These are phyloP conservation scores for Amblyjoppa proteus DNA, from an alignment of 2,888 invertebrate species.

Conservation along the genomic window DNA sequence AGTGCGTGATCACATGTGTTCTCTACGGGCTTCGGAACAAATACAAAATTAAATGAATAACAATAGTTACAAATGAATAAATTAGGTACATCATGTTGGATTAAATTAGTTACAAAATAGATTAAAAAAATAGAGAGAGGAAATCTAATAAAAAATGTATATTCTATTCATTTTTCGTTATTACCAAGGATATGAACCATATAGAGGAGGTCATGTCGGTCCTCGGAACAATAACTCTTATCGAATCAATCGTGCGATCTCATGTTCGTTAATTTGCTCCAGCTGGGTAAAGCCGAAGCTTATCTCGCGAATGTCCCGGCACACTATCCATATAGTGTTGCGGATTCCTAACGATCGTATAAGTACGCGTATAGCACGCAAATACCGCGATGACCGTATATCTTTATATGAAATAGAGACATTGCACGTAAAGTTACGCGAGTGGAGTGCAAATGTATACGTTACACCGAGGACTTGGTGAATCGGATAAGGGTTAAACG, in stretches of 20 bases:
- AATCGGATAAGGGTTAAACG: constrained; percentile 64
- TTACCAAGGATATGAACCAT: not conserved
- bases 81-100: too few relatives aligned
- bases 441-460: constrained; percentile 15
- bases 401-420: constrained; percentile 42
- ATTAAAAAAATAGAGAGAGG: not conserved
- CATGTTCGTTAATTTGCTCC: constrained; percentile 24
- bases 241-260: constrained; percentile 13
- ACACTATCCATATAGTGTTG: not conserved
- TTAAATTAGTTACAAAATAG: too few relatives aligned
- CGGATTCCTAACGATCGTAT: not conserved
- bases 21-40: too few relatives aligned
- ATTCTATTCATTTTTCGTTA: not conserved
- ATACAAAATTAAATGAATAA: too few relatives aligned
- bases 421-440: constrained; percentile 44
- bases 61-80: too few relatives aligned
- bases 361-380: not conserved
- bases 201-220: not conserved
- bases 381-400: not conserved
- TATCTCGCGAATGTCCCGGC: constrained; percentile 13
- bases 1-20: too few relatives aligned
- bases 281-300: constrained; percentile 16
- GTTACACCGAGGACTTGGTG: constrained; percentile 13
- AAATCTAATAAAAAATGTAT: not conserved
- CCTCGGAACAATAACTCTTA: not conserved